Base-by-base conservation (phyloP, 2,888 invertebrate genomes). In the Noctuana brunneofusca region DNA sequence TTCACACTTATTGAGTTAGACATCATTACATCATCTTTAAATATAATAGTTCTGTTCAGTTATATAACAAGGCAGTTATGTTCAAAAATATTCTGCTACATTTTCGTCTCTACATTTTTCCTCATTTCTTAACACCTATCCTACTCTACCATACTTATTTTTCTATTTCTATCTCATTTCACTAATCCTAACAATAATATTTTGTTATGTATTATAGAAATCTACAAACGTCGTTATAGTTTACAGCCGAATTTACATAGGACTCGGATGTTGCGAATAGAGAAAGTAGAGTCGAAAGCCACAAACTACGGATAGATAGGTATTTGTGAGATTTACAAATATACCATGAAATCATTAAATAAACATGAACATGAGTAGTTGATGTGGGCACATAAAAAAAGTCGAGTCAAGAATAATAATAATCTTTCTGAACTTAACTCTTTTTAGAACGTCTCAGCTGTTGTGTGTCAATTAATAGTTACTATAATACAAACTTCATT, bases 291-390 rank as follows among this genome's bases (percentile, higher is more conserved):
- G 46, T 60, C 43, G 54, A 60, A 60, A 60, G 60, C 46, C 30
- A 46, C 53, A 48, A 57, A 48, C 1, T 38, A 54, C 60, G 38
- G 54, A 58, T 58, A 50, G 27, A n/a, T 38, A 14, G 52, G 24
- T 52, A 27, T 46, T 16, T 30, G 14, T 32, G 35, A 32, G 48
- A 54, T 48, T 38, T 18, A 54, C 60, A 46, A 35, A 54, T 35
- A 54, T 60, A 53, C 46, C 59, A 54, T 59, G 27, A 57, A 58
- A 53, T 57, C 46, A 69, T 69, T 64, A 66, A 70, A 66, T 67
- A 67, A 62, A 69, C 70, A 69, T 70, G 70, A 69, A 65, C 54
- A 49, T 20, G 24, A 24, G 38, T 49, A 18, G n/a, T n/a, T 27
- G 24, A 50, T 18, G 60, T 60, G 64, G 65, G 65, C 57, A 62